Evolutionary conservation across 2,888 invertebrate species (phyloP).

Genomic region (Caenorhabditis zanzibari): DNA sequence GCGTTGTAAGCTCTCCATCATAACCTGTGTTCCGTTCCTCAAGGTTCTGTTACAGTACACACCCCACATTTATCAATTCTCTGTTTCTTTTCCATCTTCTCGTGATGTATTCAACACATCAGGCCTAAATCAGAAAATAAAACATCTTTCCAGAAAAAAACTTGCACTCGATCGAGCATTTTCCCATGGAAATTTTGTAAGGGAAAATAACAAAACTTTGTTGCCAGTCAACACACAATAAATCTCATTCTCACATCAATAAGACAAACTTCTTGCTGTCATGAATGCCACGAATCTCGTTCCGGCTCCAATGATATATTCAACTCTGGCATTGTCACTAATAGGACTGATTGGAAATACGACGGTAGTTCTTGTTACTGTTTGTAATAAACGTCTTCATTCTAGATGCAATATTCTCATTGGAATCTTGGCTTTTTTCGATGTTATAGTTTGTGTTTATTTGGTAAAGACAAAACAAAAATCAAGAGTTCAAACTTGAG

Average conservation of each 20-base stretch:
- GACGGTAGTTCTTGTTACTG: constrained; percentile 65
- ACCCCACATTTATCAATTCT: no score
- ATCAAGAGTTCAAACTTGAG: neutral
- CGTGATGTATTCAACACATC: neutral
- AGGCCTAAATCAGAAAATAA: neutral
- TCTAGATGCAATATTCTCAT: constrained; percentile 70
- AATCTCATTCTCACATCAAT: neutral
- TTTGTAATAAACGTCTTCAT: constrained; percentile 62
- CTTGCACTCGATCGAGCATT: neutral
- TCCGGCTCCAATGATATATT: constrained; percentile 68
- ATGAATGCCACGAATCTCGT: constrained; percentile 62
- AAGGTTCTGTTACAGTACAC: no score
- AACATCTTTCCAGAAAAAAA: neutral
- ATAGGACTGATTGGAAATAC: constrained; percentile 68
- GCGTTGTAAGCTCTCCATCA: no score
- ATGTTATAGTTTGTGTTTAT: constrained; percentile 70
- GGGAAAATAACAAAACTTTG: neutral
- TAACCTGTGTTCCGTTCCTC: no score
- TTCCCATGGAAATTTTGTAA: constrained; percentile 21
- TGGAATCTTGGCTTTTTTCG: constrained; percentile 60
- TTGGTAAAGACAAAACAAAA: constrained; percentile 62
- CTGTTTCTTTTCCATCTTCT: no score
- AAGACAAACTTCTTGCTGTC: no score
- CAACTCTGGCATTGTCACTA: constrained; percentile 66
- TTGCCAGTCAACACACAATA: neutral